These are phyloP conservation scores for Gymnogyps californianus DNA, from an alignment of 2,113 vertebrate species.

Conservation along the genomic window DNA sequence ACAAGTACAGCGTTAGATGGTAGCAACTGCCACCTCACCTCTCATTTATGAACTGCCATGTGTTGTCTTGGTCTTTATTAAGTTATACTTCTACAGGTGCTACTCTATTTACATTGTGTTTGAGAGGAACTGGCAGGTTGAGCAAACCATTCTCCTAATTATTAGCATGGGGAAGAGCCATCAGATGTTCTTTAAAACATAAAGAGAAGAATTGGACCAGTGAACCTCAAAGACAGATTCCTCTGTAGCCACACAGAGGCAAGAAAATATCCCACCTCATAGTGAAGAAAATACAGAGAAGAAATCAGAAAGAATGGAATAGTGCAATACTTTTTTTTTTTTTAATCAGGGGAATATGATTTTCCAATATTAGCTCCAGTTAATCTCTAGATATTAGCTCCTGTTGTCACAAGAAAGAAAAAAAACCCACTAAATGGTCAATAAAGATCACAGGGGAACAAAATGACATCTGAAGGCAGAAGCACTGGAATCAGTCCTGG, in stretches of 20 bases:
- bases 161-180: neutral
- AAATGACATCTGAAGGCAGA: neutral
- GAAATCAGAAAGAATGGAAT: neutral
- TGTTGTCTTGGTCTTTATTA: neutral
- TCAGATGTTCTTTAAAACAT: neutral
- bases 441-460: constrained; percentile 17
- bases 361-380: constrained; percentile 16
- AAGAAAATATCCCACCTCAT: neutral
- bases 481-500: neutral
- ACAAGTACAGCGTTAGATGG: neutral
- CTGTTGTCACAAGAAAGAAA: constrained; percentile 25
- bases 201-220: neutral
- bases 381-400: constrained; percentile 1
- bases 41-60: neutral
- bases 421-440: constrained; percentile 8
- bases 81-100: neutral
- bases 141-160: neutral
- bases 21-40: neutral
- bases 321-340: neutral
- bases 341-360: neutral
- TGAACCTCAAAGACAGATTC: neutral
- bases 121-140: neutral
- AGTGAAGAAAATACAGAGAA: neutral
- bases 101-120: neutral
- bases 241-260: neutral